Evolutionary conservation across 2,888 invertebrate genomes (phyloP), one percentile per base, ranked within the genome.

Genomic region (Calliopum simillimum): DNA sequence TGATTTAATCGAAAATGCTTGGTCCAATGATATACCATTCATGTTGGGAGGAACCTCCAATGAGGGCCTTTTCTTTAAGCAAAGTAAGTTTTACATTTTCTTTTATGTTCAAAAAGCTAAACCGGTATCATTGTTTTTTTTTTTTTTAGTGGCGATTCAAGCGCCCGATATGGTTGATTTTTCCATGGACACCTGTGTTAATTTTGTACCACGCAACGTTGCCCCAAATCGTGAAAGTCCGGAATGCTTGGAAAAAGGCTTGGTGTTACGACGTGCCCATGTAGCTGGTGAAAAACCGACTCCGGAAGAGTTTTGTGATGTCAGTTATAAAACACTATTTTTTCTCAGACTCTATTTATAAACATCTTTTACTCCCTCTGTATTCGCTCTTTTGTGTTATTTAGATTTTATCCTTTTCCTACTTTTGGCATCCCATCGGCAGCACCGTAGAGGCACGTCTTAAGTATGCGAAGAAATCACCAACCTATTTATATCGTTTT

Each of bases 401-500:
- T 46, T 65, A 81, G 79, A 61, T 81, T 19, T 64, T 76, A 61
- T 74, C 77, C 1, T 78, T 76, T 51, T 74, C 72, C 53, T 62
- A 71, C 6, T 79, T 77, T 71, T 80, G 78, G 79, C 80, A 80
- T 76, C 75, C 71, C 13, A 59, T 74, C 33, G 67, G 70, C 25
- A 72, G 62, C 16, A 63, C 61, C 33, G 69, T 68, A 41, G 44
- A 73, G 49, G 69, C 70, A 46, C 72, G 72, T 49, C 53, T 75
- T 43, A 59, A 69, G 33, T 53, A 64, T 41, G 33, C 56, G 11
- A 63, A 3, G 63, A 72, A 1, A 76, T 75, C 74, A 8, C 73
- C 77, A 16, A 79, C 78, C 2, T 82, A 77, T 73, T 65, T 81
- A 2, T 79, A 79, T 67, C 76, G 81, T 43, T 81, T 82, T 61